These are phyloP conservation scores for Catalaphyllia jardinei DNA, from an alignment of 64 coral and sea anemone genomes.

Conservation along the genomic window DNA sequence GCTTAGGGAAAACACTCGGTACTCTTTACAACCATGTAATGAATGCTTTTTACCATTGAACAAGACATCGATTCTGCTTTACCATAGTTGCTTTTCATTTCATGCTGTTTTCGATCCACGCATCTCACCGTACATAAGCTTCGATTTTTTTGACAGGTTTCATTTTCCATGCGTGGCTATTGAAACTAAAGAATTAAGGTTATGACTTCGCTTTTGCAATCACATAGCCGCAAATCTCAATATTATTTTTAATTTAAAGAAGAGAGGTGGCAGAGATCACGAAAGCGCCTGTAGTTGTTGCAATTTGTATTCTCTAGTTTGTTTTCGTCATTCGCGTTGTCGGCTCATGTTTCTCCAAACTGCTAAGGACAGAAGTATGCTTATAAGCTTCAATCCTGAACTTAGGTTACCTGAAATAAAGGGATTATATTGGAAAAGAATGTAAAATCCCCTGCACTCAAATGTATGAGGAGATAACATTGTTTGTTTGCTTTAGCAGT, in stretches of 20 bases:
- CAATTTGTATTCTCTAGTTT: neutral
- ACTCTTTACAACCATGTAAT: neutral
- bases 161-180: neutral
- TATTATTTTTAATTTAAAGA: neutral
- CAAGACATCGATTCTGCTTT: neutral
- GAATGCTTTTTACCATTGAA: neutral
- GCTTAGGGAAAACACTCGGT: neutral
- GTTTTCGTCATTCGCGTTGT: conserved; percentile 19
- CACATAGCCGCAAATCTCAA: neutral
- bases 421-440: conserved; percentile 7
- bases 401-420: neutral
- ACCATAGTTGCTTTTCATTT: neutral
- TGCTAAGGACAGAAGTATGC: conserved; percentile 16
- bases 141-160: neutral
- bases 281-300: neutral
- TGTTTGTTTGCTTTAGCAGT: neutral
- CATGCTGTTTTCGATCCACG: neutral
- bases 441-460: neutral
- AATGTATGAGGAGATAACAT: neutral
- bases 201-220: neutral
- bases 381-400: neutral
- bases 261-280: neutral
- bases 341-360: conserved; percentile 4
- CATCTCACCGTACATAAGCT: neutral
- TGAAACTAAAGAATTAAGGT: neutral